Conservation (phyloP, 1,140 invertebrate genomes). For the Ruditapes philippinarum region DNA sequence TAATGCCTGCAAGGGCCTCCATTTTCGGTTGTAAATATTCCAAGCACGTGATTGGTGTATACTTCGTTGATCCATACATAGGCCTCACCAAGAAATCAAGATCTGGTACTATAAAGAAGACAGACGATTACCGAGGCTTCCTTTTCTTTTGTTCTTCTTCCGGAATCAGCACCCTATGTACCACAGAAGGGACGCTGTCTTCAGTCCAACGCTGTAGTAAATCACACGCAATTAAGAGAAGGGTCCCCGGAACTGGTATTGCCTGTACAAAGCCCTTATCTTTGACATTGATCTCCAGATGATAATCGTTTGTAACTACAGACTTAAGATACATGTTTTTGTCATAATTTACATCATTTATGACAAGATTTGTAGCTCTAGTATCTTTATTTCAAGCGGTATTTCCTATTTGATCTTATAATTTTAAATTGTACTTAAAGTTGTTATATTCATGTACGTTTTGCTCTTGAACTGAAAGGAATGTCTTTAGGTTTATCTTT, state of each 20-base stretch:
- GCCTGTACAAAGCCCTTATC: conserved; percentile 61
- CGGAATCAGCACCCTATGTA: conserved; percentile 92
- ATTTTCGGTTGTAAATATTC: conserved; percentile 72
- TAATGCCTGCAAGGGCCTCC: neutral
- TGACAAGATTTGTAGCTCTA: no score
- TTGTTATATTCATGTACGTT: no score
- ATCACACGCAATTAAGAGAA: conserved; percentile 66
- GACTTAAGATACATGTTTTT: no score
- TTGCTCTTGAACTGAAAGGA: no score
- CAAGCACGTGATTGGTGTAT: conserved; percentile 73
- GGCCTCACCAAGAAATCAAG: conserved; percentile 88
- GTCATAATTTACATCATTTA: no score
- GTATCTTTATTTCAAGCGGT: no score
- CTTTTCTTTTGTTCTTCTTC: conserved; percentile 89
- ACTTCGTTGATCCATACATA: conserved; percentile 85
- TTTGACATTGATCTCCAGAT: conserved; percentile 82
- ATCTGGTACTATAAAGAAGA: conserved; percentile 93
- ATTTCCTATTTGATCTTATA: no score
- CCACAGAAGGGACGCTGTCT: conserved; percentile 71
- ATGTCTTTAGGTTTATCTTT: no score
- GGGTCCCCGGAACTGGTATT: conserved; percentile 46
- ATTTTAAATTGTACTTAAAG: no score
- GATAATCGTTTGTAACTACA: no score
- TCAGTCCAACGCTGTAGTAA: conserved; percentile 70
- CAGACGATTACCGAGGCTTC: conserved; percentile 91